phyloP scores from a whole-genome alignment of 37 sponge, comb jelly and placozoan species.

The Dysidea cf. avara region DNA sequence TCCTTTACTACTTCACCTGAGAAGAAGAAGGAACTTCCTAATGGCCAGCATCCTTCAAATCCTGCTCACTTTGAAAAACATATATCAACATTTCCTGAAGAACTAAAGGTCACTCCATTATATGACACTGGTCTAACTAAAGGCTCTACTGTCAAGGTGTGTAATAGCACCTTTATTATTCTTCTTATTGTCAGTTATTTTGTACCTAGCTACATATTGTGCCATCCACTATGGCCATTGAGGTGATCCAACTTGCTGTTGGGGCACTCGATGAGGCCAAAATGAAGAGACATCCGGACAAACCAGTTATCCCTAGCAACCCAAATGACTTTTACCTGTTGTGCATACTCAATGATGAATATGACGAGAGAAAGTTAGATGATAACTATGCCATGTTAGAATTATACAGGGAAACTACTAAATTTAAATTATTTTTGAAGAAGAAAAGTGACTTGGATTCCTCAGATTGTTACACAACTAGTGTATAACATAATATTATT shows the following conservation, averaged over 20 bases:
- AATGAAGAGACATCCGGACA: conserved; percentile 20
- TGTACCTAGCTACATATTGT: conserved; percentile 45
- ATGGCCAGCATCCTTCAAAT: too few species aligned
- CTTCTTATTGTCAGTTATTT: neutral
- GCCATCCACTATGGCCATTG: conserved; percentile 24
- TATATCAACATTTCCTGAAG: neutral
- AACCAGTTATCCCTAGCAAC: conserved; percentile 27
- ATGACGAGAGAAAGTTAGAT: conserved; percentile 24
- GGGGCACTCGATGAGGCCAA: conserved; percentile 51
- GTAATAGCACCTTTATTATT: too few species aligned
- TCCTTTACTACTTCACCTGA: too few species aligned
- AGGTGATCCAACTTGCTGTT: conserved; percentile 55
- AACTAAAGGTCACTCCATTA: conserved; percentile 51
- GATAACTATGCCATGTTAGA: conserved; percentile 19
- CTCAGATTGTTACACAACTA: conserved; percentile 18
- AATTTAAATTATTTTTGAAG: conserved; percentile 16
- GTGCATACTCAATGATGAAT: conserved; percentile 2
- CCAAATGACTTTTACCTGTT: conserved; percentile 58
- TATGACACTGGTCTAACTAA: conserved; percentile 69
- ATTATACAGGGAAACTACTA: conserved; percentile 6
- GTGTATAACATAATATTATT: conserved; percentile 19
- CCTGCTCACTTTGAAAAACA: too few species aligned
- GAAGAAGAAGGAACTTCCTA: too few species aligned
- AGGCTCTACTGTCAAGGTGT: conserved; percentile 84
- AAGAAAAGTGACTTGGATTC: conserved; percentile 20